Base-by-base conservation (phyloP, 1,140 invertebrate species). In the Drosophila guanche region DNA sequence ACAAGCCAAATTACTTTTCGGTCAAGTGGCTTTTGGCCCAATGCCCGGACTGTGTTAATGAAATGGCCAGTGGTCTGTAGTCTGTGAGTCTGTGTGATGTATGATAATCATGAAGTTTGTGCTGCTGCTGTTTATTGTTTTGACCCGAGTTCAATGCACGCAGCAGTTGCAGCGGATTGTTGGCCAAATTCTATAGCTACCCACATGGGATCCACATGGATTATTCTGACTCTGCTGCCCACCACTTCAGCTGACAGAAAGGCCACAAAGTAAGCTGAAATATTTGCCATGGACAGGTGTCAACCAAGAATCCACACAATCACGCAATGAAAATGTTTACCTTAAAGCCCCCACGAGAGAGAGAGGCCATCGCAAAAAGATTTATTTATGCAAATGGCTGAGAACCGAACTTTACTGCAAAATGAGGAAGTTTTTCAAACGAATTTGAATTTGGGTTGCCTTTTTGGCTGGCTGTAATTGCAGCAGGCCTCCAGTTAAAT, bases 1-100 rank as follows among this genome's bases (percentile, higher is more conserved):
- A 41, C 16, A 37, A 43, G 68, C 56, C 68, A 29, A 72, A 72
- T 60, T 56, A 62, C 37, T 72, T 48, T 72, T 72, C 57, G 51
- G 69, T 72, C 57, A 62, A 72, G 69, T 72, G 68, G 57, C 69
- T 54, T 55, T 61, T 72, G 69, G 69, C 68, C 69, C 55, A 50
- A 50, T 72, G 69, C 69, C 69, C 68, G 57, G 46, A 20, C 37
- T 41, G 43, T 55, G 68, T 71, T 62, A 70, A 71, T 72, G 57
- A 73, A 67, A 40, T 71, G 48, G 33, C 33, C 33, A 37, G 10
- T 37, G 33, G 33, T 50, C 25, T 43, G 53, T 42, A 4, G 3
- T 14, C 4, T 14, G 14, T 57, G n/a, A 4, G 3, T 14, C 4
- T 14, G 14, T 57, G n/a, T 37, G 12, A 37, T 27, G 22, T 42